Evolutionary conservation across 2,797 vertebrate genomes (phyloP).

Genomic region (Oophaga sylvatica): DNA sequence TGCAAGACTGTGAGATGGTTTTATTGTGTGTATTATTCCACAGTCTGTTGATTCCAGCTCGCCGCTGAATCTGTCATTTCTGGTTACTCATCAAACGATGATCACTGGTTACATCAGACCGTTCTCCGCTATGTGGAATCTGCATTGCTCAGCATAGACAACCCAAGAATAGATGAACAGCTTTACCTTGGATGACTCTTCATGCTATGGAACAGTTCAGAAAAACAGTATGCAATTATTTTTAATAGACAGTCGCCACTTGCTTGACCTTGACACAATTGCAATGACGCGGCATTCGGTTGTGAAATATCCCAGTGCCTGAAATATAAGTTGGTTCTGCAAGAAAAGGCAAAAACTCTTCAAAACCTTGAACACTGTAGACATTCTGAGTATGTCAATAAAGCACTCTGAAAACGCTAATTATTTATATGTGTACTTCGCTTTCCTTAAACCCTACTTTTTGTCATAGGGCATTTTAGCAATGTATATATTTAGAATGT

Average conservation of each 20-base stretch:
- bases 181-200: conserved; percentile 36
- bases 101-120: conserved; percentile 53
- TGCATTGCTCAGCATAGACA: conserved; percentile 36
- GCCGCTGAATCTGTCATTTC: conserved; percentile 56
- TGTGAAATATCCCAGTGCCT: not conserved
- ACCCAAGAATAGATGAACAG: conserved; percentile 27
- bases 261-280: conserved; percentile 44
- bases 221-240: conserved; percentile 42
- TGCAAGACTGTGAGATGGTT: conserved; percentile 44
- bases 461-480: not conserved
- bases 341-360: not conserved
- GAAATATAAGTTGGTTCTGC: not conserved
- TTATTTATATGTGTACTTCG: not conserved
- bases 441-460: not conserved
- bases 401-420: not conserved
- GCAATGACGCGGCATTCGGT: not conserved
- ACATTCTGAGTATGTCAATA: not conserved
- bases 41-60: conserved; percentile 56
- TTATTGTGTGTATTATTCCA: conserved; percentile 56
- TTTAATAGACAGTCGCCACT: conserved; percentile 16
- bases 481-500: not conserved
- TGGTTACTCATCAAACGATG: conserved; percentile 50
- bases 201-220: conserved; percentile 11
- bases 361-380: not conserved
- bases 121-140: conserved; percentile 15